phyloP scores from a whole-genome alignment of 2,888 invertebrate genomes.

The Cheilosia vulpina region DNA sequence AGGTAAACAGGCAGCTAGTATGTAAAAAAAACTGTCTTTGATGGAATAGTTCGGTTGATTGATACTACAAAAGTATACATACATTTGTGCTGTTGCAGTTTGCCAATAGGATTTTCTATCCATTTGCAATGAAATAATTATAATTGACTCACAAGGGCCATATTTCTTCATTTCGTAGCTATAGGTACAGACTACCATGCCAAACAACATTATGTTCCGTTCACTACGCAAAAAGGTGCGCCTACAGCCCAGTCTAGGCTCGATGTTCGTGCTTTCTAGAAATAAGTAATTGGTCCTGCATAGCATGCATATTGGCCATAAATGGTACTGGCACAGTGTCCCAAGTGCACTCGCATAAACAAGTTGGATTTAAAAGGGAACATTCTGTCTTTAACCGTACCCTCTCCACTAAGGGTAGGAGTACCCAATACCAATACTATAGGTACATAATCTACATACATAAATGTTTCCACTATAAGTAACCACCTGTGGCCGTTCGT shows the following conservation, averaged over 20 bases:
- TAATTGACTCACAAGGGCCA: no score
- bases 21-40: no score
- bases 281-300: constrained; percentile 45
- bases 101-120: no score
- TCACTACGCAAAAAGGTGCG: constrained; percentile 33
- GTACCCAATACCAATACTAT: not conserved
- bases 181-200: not conserved
- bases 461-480: constrained; percentile 10
- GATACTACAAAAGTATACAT: no score
- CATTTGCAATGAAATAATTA: no score
- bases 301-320: constrained; percentile 58
- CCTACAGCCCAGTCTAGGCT: not conserved
- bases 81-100: no score
- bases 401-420: not conserved
- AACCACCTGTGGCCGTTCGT: constrained; percentile 60
- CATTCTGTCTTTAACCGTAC: not conserved
- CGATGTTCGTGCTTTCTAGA: constrained; percentile 42
- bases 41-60: no score
- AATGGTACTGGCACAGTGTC: constrained; percentile 30
- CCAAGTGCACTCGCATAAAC: constrained; percentile 40
- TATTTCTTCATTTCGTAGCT: not conserved
- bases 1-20: no score
- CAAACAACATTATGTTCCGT: not conserved
- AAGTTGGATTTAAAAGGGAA: constrained; percentile 41
- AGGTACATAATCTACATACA: not conserved